A percentile compares a stretch with the other conserved stretches of the same genome.
These are phyloP conservation scores for Actenoides lindsayi DNA, from an alignment of 2,113 vertebrate species.

Conservation along the genomic window DNA sequence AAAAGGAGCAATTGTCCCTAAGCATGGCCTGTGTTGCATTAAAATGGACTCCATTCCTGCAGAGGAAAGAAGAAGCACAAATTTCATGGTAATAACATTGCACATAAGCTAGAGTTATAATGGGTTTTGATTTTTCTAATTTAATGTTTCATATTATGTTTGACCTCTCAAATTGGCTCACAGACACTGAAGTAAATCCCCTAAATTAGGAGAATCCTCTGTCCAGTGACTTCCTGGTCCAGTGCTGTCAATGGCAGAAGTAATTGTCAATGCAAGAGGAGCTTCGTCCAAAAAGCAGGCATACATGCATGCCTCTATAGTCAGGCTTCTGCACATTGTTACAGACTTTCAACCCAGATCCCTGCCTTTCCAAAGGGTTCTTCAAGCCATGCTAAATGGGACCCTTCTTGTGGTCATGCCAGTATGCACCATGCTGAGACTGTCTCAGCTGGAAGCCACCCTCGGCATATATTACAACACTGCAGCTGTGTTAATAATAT, in stretches of 20 bases:
- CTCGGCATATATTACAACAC: slow-evolving; percentile 22
- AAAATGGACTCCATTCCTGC: neutral
- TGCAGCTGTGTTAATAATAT: slow-evolving; percentile 61
- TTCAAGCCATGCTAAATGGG: neutral
- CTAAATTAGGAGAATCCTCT: neutral
- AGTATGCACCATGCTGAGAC: neutral
- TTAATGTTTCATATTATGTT: neutral
- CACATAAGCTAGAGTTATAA: neutral
- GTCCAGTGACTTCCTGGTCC: rapidly evolving
- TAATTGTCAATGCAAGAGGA: neutral
- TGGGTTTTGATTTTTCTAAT: neutral
- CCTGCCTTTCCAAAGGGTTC: neutral
- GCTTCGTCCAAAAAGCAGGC: neutral
- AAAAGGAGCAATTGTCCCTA: neutral
- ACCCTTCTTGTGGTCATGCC: neutral
- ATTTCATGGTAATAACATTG: neutral
- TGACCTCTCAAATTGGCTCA: neutral
- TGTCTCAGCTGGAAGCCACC: slow-evolving; percentile 35
- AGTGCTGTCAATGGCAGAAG: neutral
- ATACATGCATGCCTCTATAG: neutral
- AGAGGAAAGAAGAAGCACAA: neutral
- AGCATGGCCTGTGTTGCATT: neutral
- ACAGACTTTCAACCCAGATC: neutral
- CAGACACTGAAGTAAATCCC: neutral
- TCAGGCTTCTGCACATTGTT: neutral